phyloP scores from a whole-genome alignment of 2,888 invertebrate genomes.

The Parasteatoda lunata region DNA sequence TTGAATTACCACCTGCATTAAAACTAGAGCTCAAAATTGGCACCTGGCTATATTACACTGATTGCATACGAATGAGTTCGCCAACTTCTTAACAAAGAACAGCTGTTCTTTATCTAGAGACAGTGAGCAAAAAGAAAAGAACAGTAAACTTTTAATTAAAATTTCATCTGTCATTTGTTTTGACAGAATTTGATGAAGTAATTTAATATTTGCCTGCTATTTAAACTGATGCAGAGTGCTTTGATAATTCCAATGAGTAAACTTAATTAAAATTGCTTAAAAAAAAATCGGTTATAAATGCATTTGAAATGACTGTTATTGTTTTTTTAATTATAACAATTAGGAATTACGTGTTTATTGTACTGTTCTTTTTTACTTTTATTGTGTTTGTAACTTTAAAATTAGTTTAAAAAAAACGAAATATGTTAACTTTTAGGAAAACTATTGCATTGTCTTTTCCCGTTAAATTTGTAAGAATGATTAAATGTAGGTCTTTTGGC shows the following conservation, averaged over 20 bases:
- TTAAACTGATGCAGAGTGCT: neutral
- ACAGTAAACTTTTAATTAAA: conserved; percentile 37
- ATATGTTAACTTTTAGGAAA: too few species aligned
- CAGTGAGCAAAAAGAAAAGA: conserved; percentile 24
- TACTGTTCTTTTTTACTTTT: too few species aligned
- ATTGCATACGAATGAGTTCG: conserved; percentile 46
- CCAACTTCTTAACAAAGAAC: conserved; percentile 3
- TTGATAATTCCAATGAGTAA: neutral
- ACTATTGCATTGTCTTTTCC: too few species aligned
- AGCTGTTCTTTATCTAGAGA: conserved; percentile 14
- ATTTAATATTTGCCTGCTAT: conserved; percentile 5
- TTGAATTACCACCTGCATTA: conserved; percentile 49
- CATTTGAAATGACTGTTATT: too few species aligned
- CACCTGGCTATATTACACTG: conserved; percentile 37
- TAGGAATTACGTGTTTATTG: too few species aligned
- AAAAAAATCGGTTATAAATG: too few species aligned
- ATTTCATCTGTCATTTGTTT: conserved; percentile 13
- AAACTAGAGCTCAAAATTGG: conserved; percentile 44
- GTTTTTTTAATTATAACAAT: too few species aligned
- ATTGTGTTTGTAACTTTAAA: too few species aligned
- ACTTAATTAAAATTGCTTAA: neutral
- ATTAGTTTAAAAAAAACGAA: too few species aligned
- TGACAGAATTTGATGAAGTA: conserved; percentile 2
- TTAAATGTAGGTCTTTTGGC: too few species aligned
- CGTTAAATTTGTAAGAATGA: too few species aligned